Conservation (phyloP, 2,888 invertebrate genomes). For the Nematopogon swammerdamellus region DNA sequence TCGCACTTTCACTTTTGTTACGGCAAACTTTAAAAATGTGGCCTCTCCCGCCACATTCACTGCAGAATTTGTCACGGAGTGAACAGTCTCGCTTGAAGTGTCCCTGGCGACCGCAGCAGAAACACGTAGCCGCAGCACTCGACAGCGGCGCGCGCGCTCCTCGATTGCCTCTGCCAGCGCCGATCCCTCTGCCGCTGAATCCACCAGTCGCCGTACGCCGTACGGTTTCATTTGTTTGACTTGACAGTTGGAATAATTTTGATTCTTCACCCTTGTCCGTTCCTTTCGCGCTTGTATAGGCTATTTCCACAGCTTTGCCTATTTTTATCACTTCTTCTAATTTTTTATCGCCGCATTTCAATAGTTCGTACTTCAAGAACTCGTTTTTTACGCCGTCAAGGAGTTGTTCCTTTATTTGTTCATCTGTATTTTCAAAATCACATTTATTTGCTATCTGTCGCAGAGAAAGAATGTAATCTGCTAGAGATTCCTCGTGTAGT, state of each 20-base stretch:
- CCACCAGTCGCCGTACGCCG: not conserved
- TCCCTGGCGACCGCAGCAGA: constrained; percentile 5
- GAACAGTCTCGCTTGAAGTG: constrained; percentile 5
- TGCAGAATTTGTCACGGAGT: constrained; percentile 6
- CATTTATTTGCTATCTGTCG: constrained; percentile 8
- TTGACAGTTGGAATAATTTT: not conserved
- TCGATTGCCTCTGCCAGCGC: not conserved
- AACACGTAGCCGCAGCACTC: not conserved
- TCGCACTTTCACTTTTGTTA: not conserved
- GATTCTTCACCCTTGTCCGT: not conserved
- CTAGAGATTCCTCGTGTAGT: constrained; percentile 4
- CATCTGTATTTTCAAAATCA: constrained; percentile 9
- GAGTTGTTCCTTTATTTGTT: constrained; percentile 11
- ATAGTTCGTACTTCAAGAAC: not conserved
- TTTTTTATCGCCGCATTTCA: not conserved
- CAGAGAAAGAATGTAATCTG: constrained; percentile 7
- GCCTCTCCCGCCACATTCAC: constrained; percentile 7
- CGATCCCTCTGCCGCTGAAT: not conserved
- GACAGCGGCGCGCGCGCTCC: not conserved
- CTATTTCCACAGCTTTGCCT: not conserved
- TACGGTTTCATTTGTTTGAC: not conserved
- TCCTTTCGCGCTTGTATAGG: not conserved
- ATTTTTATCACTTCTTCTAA: not conserved
- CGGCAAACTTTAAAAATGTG: constrained; percentile 4
- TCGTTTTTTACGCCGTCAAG: constrained; percentile 7